These are phyloP conservation scores for Hydrotaea cyrtoneurina DNA, from an alignment of 2,888 invertebrate species.

Conservation along the genomic window DNA sequence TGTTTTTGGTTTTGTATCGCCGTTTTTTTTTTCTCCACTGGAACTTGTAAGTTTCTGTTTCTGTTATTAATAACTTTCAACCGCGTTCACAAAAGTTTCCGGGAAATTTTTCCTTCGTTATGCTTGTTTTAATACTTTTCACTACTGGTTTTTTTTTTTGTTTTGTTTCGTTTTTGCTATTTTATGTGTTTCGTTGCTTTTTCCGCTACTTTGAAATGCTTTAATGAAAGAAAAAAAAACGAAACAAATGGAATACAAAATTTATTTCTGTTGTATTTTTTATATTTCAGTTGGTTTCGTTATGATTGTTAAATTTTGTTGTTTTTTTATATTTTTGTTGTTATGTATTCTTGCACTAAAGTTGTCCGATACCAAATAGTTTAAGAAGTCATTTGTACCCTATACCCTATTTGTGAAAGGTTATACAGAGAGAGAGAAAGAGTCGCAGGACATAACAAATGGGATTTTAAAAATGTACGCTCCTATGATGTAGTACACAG, in stretches of 20 bases:
- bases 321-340: not conserved
- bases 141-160: not conserved
- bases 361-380: conserved; percentile 30
- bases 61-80: conserved; percentile 62
- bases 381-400: conserved; percentile 8
- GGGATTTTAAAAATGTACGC: too few relatives aligned
- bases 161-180: conserved; percentile 11
- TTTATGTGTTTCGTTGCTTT: conserved; percentile 10
- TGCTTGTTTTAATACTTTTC: conserved; percentile 17
- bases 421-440: too few relatives aligned
- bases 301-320: conserved; percentile 29
- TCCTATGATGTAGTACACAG: too few relatives aligned
- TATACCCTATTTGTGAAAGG: too few relatives aligned
- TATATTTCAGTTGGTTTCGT: not conserved
- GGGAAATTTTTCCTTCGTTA: conserved; percentile 24
- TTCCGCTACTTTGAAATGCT: conserved; percentile 38
- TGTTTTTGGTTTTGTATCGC: conserved; percentile 6
- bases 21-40: conserved; percentile 25
- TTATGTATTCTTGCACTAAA: too few relatives aligned
- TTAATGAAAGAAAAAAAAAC: conserved; percentile 17
- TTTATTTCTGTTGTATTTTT: conserved; percentile 25
- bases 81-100: conserved; percentile 47
- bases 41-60: conserved; percentile 46
- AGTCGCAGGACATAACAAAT: too few relatives aligned
- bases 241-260: not conserved